These are phyloP conservation scores for Acronicta leporina DNA, from an alignment of 2,888 invertebrate species.

Conservation along the genomic window DNA sequence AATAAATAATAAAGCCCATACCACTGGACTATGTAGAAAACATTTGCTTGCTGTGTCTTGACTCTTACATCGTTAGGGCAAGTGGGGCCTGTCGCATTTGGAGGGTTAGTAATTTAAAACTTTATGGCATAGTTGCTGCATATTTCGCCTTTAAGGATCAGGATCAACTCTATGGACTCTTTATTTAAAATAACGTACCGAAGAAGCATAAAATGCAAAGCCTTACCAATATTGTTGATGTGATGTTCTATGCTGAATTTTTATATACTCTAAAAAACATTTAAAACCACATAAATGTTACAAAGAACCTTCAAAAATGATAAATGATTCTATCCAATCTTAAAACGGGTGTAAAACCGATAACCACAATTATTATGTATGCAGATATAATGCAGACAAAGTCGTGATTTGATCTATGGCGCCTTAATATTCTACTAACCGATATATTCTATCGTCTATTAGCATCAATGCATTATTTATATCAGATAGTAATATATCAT, in stretches of 20 bases:
- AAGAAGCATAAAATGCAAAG: no score
- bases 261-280: not conserved
- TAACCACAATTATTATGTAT: slow-evolving; percentile 72
- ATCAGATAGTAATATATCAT: slow-evolving; percentile 77
- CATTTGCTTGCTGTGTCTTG: slow-evolving; percentile 48
- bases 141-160: slow-evolving; percentile 21
- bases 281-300: no score
- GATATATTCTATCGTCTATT: slow-evolving; percentile 67
- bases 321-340: slow-evolving; percentile 36
- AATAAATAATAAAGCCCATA: slow-evolving; percentile 86
- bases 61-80: slow-evolving; percentile 51
- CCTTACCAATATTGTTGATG: no score
- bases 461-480: slow-evolving; percentile 58
- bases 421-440: slow-evolving; percentile 82
- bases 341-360: slow-evolving; percentile 69
- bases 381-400: slow-evolving; percentile 73
- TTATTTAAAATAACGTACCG: no score
- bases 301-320: slow-evolving; percentile 48
- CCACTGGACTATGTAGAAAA: slow-evolving; percentile 58
- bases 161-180: no score
- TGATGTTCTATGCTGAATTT: no score
- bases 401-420: slow-evolving; percentile 73
- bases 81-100: slow-evolving; percentile 42
- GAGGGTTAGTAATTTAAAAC: slow-evolving; percentile 55
- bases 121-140: slow-evolving; percentile 32